These are phyloP conservation scores for Hippopotamus amphibius DNA, from an alignment of 2,113 vertebrate genomes.

Conservation along the genomic window DNA sequence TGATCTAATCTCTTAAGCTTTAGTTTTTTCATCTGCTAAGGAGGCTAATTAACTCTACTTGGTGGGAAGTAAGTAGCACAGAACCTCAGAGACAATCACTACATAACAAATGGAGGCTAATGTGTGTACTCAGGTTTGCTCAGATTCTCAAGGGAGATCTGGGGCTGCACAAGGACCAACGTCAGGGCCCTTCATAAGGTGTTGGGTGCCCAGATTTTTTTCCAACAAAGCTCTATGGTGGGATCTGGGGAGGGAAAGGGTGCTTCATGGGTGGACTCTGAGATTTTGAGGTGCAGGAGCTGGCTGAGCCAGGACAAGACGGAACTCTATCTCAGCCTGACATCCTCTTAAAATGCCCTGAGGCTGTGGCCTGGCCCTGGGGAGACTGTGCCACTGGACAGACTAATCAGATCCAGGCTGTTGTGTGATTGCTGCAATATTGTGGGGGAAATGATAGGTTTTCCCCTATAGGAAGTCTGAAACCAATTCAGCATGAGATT, in stretches of 20 bases:
- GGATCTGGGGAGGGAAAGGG: too few relatives aligned
- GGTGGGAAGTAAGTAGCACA: neutral
- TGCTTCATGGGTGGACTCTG: neutral
- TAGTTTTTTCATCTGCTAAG: neutral
- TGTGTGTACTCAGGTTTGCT: neutral
- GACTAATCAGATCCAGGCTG: conserved; percentile 1
- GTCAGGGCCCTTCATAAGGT: neutral
- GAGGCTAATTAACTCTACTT: neutral
- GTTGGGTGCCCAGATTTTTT: neutral
- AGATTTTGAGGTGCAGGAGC: neutral
- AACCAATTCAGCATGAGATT: conserved; percentile 51
- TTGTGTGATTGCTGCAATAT: neutral
- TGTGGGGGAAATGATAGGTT: neutral
- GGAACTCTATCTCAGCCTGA: neutral
- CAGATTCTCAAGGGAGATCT: neutral
- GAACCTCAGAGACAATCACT: neutral
- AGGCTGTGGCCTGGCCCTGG: neutral
- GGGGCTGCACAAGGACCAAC: neutral
- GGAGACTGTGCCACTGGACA: neutral
- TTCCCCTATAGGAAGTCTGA: conserved; percentile 29
- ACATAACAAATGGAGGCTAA: too few relatives aligned
- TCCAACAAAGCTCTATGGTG: neutral
- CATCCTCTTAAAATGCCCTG: neutral
- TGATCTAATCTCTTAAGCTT: neutral
- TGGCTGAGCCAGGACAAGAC: neutral